A percentile compares a stretch with the other conserved stretches of the same genome.
Conservation (phyloP, 2,797 vertebrate genomes). For the Hypotaenidia okinawae region DNA sequence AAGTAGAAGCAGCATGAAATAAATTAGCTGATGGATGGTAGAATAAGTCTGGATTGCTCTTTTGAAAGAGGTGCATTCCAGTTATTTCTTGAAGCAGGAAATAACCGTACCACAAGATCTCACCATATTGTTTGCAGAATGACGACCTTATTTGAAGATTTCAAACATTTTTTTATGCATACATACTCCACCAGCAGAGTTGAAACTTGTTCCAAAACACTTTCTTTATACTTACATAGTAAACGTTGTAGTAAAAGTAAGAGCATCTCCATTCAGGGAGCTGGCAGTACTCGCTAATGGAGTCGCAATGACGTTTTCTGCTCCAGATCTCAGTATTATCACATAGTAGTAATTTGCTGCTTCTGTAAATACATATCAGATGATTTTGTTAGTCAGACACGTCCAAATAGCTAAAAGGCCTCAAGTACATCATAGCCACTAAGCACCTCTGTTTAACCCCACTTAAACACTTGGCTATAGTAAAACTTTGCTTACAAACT, state of each 20-base stretch:
- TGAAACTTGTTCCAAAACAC: neutral
- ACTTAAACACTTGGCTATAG: neutral
- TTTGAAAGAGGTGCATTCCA: neutral
- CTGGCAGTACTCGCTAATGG: constrained; percentile 85
- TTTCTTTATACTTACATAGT: constrained; percentile 83
- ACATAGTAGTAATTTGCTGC: constrained; percentile 90
- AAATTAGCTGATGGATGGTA: neutral
- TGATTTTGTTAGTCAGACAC: neutral
- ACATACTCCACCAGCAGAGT: neutral
- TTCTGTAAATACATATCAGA: constrained; percentile 73
- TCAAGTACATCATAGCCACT: neutral
- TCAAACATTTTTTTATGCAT: neutral
- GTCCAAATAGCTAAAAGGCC: neutral
- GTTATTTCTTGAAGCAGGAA: neutral
- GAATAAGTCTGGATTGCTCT: neutral
- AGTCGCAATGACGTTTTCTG: constrained; percentile 90
- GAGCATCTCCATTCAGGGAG: constrained; percentile 91
- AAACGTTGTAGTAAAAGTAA: constrained; percentile 90
- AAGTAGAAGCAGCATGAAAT: neutral
- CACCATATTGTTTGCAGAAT: neutral
- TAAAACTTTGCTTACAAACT: neutral
- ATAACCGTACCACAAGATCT: neutral
- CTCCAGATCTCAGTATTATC: constrained; percentile 88
- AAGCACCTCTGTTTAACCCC: neutral
- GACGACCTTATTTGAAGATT: neutral